Conservation (phyloP, 1,140 invertebrate species). For the Neelides sp. region DNA sequence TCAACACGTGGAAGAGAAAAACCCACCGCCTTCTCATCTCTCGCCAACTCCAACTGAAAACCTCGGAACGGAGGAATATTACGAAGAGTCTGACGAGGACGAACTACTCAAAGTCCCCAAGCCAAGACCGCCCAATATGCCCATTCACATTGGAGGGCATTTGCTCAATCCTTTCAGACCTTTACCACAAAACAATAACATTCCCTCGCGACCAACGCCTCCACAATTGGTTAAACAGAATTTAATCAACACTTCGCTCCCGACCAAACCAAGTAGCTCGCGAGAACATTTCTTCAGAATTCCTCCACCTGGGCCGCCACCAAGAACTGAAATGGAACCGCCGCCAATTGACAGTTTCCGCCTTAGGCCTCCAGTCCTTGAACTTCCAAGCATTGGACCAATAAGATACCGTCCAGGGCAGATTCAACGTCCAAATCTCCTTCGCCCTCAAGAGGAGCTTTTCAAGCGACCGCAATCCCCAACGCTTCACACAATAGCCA, state of each 20-base stretch:
- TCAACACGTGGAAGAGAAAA: neutral
- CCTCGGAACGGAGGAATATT: too few relatives aligned
- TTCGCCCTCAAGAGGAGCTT: slow-evolving; percentile 23
- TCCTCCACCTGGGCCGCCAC: slow-evolving; percentile 1
- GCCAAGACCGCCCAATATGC: neutral
- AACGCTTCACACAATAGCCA: slow-evolving; percentile 32
- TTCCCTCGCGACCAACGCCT: too few relatives aligned
- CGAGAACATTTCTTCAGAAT: neutral
- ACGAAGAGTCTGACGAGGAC: slow-evolving; percentile 2
- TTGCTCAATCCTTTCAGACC: neutral
- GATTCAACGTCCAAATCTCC: slow-evolving; percentile 22
- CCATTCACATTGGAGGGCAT: slow-evolving; percentile 4
- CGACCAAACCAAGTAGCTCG: too few relatives aligned
- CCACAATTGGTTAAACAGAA: too few relatives aligned
- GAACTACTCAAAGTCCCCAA: neutral
- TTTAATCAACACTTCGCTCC: too few relatives aligned
- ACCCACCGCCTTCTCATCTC: neutral
- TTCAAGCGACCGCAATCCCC: slow-evolving; percentile 16
- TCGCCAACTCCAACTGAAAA: too few relatives aligned
- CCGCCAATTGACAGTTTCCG: slow-evolving; percentile 23
- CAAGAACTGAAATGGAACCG: slow-evolving; percentile 26
- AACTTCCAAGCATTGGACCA: slow-evolving; percentile 22
- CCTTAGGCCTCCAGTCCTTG: slow-evolving; percentile 15
- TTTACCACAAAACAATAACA: neutral
- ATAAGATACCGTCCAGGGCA: slow-evolving; percentile 9